Base-by-base conservation (phyloP, 2,113 vertebrate genomes). In the Oriolus oriolus region DNA sequence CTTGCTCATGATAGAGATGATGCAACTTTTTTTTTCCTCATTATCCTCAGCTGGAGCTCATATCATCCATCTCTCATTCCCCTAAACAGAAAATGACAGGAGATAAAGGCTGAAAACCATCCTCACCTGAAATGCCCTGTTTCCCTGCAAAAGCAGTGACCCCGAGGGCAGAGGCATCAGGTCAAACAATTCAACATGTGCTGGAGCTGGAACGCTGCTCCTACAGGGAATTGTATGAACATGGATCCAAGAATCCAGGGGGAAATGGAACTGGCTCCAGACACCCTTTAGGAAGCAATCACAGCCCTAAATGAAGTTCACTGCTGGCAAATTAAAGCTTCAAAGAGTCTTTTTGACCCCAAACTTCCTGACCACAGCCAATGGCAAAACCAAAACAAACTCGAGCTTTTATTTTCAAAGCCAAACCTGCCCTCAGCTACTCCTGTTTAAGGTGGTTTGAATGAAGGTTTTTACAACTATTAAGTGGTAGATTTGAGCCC, bases 21-120 rank as follows among this genome's bases (percentile, higher is more conserved):
- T 9, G 30, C 0, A 4, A 63, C 7, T 49, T 16, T 45, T 33
- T 23, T n/a, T 21, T 4, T 2, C 2, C 27, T 33, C 7, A 7
- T 44, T 64, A 35, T 14, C 49, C 71, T 77, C 28, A 44, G 49
- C 54, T 10, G 4, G 41, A 79, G 66, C 13, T 85, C 19, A 0
- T 5, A 31, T 11, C 27, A 39, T 21, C 22, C 54, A 45, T 23
- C 74, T 31, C 26, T 50, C 39, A 41, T 15, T 47, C 35, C 47
- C 23, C 37, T 54, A 4, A 22, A 54, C 14, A 54, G 30, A 45
- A 84, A 35, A 49, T 4, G 19, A 45, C 30, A 83, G 11, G 44
- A 69, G 61, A 35, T 12, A 9, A 81, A 83, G 61, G 71, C 84
- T 91, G 73, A 45, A 31, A 76, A 28, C 7, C 8, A 73, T 3